Base-by-base conservation (phyloP, 2,113 vertebrate species). In the Chlamydotis undulata region DNA sequence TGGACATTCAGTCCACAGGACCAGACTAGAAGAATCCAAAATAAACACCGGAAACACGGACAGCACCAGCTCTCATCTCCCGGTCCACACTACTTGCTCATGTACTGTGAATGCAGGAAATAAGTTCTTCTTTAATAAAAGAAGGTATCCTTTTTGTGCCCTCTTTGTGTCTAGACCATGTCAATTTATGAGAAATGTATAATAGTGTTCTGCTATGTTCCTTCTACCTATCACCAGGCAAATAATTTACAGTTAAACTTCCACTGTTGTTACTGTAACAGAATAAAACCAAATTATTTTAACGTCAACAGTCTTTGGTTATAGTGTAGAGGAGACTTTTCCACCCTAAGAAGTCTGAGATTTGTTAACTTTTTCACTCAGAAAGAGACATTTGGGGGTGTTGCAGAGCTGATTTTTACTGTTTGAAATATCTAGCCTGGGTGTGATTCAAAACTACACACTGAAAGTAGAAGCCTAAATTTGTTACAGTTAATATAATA, bases 381-480 rank as follows among this genome's bases (percentile, higher is more conserved):
- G 49, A 49, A 93, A 84, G 29, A 57, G 26, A 65, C 14, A 3
- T 6, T 1, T 1, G 9, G 4, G 11, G 0, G 0, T 2, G 65
- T 18, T 78, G 31, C 29, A 63, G 37, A 57, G 19, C 28, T 89
- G 69, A 33, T 80, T 65, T 86, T 89, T 92, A 14, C 25, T 57
- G 17, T 79, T 83, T 79, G 31, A 93, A 83, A 1, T 53, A 21
- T 39, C 17, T 77, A n/a, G 14, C 41, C 75, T 55, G 25, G 9
- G 17, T 68, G 22, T 37, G 22, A 84, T 93, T 89, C n/a, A 78
- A 71, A 87, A 12, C 24, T 50, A 25, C 8, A 21, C n/a, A 22
- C 8, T 80, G n/a, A 67, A 92, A 78, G 28, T 55, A 74, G 47
- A 81, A 91, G 14, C 21, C 24, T 69, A 39, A 33, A 33, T 45